These are phyloP conservation scores for Tauraco erythrolophus DNA, from an alignment of 2,113 vertebrate genomes.

Conservation along the genomic window DNA sequence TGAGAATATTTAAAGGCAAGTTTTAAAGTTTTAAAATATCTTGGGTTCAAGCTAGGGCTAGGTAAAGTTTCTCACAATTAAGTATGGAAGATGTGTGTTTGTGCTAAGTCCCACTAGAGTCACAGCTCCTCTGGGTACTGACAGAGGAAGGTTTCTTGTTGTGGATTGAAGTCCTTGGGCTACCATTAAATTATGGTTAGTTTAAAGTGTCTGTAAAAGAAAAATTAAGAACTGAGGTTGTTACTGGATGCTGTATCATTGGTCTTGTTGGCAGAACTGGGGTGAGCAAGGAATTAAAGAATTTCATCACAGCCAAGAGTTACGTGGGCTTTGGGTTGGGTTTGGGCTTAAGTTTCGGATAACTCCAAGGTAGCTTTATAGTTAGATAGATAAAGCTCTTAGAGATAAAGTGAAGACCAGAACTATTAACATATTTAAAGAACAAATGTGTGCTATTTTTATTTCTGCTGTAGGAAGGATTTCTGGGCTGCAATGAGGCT, in stretches of 20 bases:
- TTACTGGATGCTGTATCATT: background rate
- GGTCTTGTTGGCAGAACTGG: background rate
- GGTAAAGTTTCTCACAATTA: background rate
- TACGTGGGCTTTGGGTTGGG: background rate
- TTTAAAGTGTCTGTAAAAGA: background rate
- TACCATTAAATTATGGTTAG: background rate
- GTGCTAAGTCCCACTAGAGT: background rate
- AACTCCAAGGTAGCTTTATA: background rate
- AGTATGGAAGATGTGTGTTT: background rate
- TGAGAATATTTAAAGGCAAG: background rate
- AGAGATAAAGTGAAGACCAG: slow-evolving; percentile 13
- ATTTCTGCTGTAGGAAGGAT: background rate
- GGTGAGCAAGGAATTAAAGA: background rate
- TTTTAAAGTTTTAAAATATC: background rate
- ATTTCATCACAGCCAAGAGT: background rate
- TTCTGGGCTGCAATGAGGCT: background rate
- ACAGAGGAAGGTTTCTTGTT: background rate
- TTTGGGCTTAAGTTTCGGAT: background rate
- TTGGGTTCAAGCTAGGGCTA: background rate
- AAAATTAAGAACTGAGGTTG: background rate
- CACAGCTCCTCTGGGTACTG: background rate
- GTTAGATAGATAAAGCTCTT: background rate
- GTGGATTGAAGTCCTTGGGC: background rate
- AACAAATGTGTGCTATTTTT: background rate
- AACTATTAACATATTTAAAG: background rate